Evolutionary conservation across 2,888 invertebrate species (phyloP), one percentile per base, ranked within the genome.

Genomic region (Saturnia pavonia): DNA sequence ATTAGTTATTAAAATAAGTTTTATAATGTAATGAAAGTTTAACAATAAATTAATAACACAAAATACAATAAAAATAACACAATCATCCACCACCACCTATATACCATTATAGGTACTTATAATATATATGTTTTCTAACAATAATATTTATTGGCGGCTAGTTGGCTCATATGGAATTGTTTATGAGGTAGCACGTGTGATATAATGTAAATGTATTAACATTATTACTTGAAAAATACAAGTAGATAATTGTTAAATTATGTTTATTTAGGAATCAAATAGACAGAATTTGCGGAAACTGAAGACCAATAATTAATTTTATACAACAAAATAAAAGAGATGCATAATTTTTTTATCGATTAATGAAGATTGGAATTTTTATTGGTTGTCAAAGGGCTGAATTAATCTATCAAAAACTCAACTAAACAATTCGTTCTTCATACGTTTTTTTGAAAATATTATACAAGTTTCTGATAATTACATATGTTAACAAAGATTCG

Each of bases 191-290:
- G 84, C 88, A 88, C 82, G 91, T 91, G 92, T 92, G 92, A 92
- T 92, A 91, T 90, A 90, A 85, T 91, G 90, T 91, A 91, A 87
- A 89, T 88, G 86, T 82, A 81, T 83, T 85, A 82, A 85, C 84
- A 85, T 83, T 85, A 81, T 84, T 84, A 83, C 82, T 85, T 81
- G 87, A 82, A 76, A 75, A 81, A 80, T 75, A 78, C 85, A 83
- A 79, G 77, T 81, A 65, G 82, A 83, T 85, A 54, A 84, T 86
- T 82, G 81, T 83, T 87, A 87, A 88, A 86, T 87, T 87, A 70
- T 73, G 72, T 74, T 66, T 54, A 27, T 65, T 69, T 63, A 71
- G 65, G n/a, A 65, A 65, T 65, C 65, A 65, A 65, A 65, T 65
- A 40, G 65, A 65, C 65, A 65, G 65, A 65, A 60, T 65, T 9